A percentile compares a stretch with the other conserved stretches of the same genome.
Conservation (phyloP, 2,888 invertebrate species). For the Phalera bucephala region DNA sequence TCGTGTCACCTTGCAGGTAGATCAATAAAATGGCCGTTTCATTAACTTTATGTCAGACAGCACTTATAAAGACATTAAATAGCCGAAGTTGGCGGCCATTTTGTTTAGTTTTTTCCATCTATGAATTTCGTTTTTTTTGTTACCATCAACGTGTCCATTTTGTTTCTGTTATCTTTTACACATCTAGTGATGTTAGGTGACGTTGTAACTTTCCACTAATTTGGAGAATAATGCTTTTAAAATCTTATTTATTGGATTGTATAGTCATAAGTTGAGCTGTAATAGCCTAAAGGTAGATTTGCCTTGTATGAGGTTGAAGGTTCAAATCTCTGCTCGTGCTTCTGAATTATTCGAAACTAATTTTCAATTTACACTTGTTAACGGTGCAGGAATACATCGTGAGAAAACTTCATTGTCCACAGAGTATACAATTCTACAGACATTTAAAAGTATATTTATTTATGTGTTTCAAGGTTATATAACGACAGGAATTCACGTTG, state of each 20-base stretch:
- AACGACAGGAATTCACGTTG: too few species aligned
- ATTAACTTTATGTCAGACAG: constrained; percentile 72
- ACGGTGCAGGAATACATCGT: too few species aligned
- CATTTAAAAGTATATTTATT: too few species aligned
- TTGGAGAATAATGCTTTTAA: constrained; percentile 12
- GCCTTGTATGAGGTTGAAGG: too few species aligned
- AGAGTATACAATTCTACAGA: too few species aligned
- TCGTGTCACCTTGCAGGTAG: constrained; percentile 79
- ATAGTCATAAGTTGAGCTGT: too few species aligned
- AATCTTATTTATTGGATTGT: too few species aligned
- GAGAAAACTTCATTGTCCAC: constrained; percentile 6
- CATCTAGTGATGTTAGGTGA: constrained; percentile 30
- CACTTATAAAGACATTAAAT: constrained; percentile 83
- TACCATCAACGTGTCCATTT: constrained; percentile 31
- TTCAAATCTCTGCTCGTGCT: too few species aligned
- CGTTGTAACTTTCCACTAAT: constrained; percentile 10
- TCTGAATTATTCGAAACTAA: too few species aligned
- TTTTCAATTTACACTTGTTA: too few species aligned
- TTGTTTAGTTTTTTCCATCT: constrained; percentile 40
- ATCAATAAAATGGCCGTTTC: constrained; percentile 78
- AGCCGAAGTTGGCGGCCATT: constrained; percentile 52
- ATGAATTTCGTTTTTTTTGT: constrained; percentile 19
- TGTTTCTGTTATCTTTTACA: constrained; percentile 42
- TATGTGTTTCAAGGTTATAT: too few species aligned
- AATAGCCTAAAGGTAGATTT: too few species aligned